A percentile compares a stretch with the other conserved stretches of the same genome.
Conservation (phyloP, 2,888 invertebrate genomes). For the Erpobdella octoculata region DNA sequence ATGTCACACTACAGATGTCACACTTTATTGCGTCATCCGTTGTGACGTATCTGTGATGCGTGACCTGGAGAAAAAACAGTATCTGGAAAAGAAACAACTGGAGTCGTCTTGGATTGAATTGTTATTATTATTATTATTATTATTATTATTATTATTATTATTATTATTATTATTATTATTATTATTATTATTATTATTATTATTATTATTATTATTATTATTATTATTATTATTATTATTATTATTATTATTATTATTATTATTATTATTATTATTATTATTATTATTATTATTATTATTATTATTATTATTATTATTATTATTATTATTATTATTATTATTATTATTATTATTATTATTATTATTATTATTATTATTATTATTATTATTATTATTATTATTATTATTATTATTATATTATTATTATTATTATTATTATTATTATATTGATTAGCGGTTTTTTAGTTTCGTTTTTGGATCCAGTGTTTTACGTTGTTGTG, state of each 20-base stretch:
- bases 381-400: background rate
- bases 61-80: too few species aligned
- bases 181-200: background rate
- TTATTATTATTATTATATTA: background rate
- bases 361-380: too few species aligned
- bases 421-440: background rate
- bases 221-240: background rate
- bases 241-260: background rate
- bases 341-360: background rate
- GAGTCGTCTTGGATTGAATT: too few species aligned
- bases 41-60: too few species aligned
- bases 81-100: too few species aligned
- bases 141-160: background rate
- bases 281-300: background rate
- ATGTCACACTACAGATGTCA: too few species aligned
- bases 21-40: too few species aligned
- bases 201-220: background rate
- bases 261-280: background rate
- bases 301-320: too few species aligned
- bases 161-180: background rate
- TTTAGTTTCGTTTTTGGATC: too few species aligned
- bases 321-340: background rate
- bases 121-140: background rate
- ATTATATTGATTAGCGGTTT: too few species aligned
- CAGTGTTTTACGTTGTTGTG: too few species aligned